Base-by-base conservation (phyloP, 1,140 invertebrate genomes). In the Liolophura sinensis region DNA sequence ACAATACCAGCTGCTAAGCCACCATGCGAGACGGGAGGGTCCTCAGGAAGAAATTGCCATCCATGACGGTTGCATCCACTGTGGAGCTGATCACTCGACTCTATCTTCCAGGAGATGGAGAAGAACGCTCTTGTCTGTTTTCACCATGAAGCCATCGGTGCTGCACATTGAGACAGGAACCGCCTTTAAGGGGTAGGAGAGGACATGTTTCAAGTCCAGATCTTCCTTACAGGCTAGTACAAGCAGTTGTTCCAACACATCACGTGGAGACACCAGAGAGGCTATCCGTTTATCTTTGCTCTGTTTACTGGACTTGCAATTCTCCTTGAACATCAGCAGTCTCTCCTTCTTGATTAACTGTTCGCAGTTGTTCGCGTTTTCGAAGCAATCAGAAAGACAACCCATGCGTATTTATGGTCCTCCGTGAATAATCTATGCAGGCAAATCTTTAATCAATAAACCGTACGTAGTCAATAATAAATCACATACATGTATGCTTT, bases 301-400 rank as follows among this genome's bases (percentile, higher is more conserved):
- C 1, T 48, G 6, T 22, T n/a, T 58, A 51, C 47, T 63, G 22
- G 9, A 0, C 3, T 18, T 27, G 15, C 58, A 12, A 27, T n/a
- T 40, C 24, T 48, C 20, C 40, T 12, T 20, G 46, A 67, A 67
- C 16, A 27, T 67, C 22, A 15, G 14, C 46, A 67, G 40, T 50
- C 63, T 67, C 6, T 9, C 27, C 25, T 56, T 63, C 57, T 1
- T 52, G 1, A 57, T 63, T 62, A 51, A 31, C 1, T n/a, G n/a
- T n/a, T n/a, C 65, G 62, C 61, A 67, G 16, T 51, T 49, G 24
- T n/a, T 25, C 16, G 65, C 12, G 63, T 67, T 50, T n/a, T 20
- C 31, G 6, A 50, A n/a, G 50, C 65, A 67, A n/a, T n/a, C n/a
- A n/a, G n/a, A n/a, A n/a, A n/a, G n/a, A n/a, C n/a, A n/a, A n/a